Base-by-base conservation (phyloP, 2,113 vertebrate species). In the Fulmarus glacialis region DNA sequence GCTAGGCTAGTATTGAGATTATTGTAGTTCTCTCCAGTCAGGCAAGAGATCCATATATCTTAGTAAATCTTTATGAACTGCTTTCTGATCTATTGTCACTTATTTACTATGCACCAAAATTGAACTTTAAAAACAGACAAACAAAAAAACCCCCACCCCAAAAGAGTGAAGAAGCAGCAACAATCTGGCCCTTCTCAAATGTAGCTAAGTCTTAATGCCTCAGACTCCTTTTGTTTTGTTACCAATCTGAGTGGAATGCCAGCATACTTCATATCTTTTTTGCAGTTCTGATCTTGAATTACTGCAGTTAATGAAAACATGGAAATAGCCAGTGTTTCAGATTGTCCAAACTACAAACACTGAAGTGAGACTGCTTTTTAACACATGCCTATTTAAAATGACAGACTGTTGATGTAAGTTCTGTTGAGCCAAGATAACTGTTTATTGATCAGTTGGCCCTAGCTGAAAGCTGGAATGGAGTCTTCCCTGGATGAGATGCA, bases 361-460 rank as follows among this genome's bases (percentile, higher is more conserved):
- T 70, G 86, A 58, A 32, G 18, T 24, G 32, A 78, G 86, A 73
- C 83, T 80, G 74, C 74, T 77, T 55, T 42, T 67, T 50, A 80
- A 68, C 23, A 24, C 24, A 11, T 84, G 56, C 48, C 80, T 82
- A 7, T 92, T 87, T 83, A 34, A 87, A 94, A 64, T 60, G 52
- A 59, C 56, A 87, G 64, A n/a, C 19, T 29, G 83, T 84, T 96
- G 72, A 82, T 82, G 15, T 6, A 55, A 82, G 75, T 60, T 95
- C 48, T 72, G 66, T 36, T 63, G 63, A 92, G 68, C 68, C 75
- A 68, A 68, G 63, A 59, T 47, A 66, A 70, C 68, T 74, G 59
- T 74, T 94, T 87, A 84, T 96, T 89, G 94, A 95, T 95, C 64
- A 20, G 24, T 30, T 89, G 88, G 75, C 55, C 52, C 22, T 63